Evolutionary conservation across 2,888 invertebrate genomes (phyloP).

Genomic region (Thumatha senex): DNA sequence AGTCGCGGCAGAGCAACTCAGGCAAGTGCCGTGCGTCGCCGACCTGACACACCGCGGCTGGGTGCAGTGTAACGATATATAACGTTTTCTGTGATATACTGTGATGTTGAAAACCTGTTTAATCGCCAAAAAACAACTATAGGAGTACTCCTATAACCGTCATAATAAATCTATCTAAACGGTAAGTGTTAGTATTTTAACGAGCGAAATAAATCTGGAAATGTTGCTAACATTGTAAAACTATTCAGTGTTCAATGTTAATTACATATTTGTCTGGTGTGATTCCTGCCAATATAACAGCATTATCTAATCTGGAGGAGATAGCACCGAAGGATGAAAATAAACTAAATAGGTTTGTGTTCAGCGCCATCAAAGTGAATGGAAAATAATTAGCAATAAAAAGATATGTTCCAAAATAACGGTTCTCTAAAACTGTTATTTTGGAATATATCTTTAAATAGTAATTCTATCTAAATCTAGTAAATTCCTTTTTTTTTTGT

Average conservation of each 20-base stretch:
- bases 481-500: too few species aligned
- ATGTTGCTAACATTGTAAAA: neutral
- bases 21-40: slow-evolving; percentile 32
- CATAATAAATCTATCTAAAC: neutral
- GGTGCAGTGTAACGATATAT: slow-evolving; percentile 13
- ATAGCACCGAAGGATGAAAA: slow-evolving; percentile 4
- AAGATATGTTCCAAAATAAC: too few species aligned
- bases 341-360: neutral
- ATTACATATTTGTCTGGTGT: neutral
- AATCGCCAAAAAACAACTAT: neutral
- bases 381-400: too few species aligned
- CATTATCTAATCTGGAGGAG: slow-evolving; percentile 11
- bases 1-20: slow-evolving; percentile 26
- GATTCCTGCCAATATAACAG: slow-evolving; percentile 2
- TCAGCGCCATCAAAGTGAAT: neutral
- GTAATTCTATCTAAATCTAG: too few species aligned
- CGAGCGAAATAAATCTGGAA: neutral
- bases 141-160: neutral
- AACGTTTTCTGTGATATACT: slow-evolving; percentile 1
- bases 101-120: slow-evolving; percentile 3
- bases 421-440: too few species aligned
- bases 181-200: slow-evolving; percentile 1
- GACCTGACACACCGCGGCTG: slow-evolving; percentile 20
- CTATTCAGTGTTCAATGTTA: neutral
- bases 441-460: too few species aligned